phyloP scores from a whole-genome alignment of 2,113 vertebrate genomes.

The Bos taurus region ARS-UCD2.0 NC_037357.1:57663501-57664000 shows the following conservation, averaged over 20 bases:
- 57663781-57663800: not conserved
- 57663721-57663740: not conserved
- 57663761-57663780: not conserved
- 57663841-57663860: not conserved
- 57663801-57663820: not conserved
- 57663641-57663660: not conserved
- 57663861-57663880: not conserved
- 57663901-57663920: not conserved
- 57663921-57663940: not conserved
- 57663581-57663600: slow-evolving; percentile 31
- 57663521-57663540: not conserved
- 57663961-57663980: not conserved
- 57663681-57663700: not conserved
- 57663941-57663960: not conserved
- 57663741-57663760: not conserved
- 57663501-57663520: slow-evolving; percentile 5
- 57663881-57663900: not conserved
- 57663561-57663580: slow-evolving; percentile 4
- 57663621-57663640: not conserved
- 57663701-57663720: not conserved
- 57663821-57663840: not conserved
- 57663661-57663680: not conserved
- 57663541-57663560: not conserved
- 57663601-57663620: not conserved
- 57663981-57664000: not conserved